Percentiles rank a stretch among this genome's conserved stretches.
These are phyloP conservation scores for Pissodes strobi DNA, from an alignment of 1,140 invertebrate species.

Conservation along the genomic window DNA sequence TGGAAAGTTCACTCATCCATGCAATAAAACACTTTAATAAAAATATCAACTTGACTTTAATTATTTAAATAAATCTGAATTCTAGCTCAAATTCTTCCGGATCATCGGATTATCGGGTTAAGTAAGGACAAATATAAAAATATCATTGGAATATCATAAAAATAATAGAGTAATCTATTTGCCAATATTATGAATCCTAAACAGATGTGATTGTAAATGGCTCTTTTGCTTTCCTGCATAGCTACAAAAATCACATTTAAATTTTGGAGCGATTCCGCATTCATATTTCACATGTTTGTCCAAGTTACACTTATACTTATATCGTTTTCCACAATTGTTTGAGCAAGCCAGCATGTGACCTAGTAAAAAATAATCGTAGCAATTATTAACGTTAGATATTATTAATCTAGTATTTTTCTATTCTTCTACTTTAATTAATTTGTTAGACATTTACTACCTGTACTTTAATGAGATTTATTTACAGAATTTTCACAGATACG, in stretches of 20 bases:
- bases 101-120: not conserved
- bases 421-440: too few relatives aligned
- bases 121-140: not conserved
- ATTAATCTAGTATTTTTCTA: too few relatives aligned
- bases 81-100: too few relatives aligned
- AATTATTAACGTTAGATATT: not conserved
- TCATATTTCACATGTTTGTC: slow-evolving; percentile 68
- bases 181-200: slow-evolving; percentile 8
- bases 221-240: slow-evolving; percentile 16
- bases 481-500: too few relatives aligned
- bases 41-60: too few relatives aligned
- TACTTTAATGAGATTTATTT: too few relatives aligned
- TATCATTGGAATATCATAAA: not conserved
- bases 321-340: slow-evolving; percentile 33
- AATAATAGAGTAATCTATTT: not conserved
- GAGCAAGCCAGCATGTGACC: slow-evolving; percentile 7
- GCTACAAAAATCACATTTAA: slow-evolving; percentile 20
- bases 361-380: not conserved
- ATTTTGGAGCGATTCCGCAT: slow-evolving; percentile 64
- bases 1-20: too few relatives aligned
- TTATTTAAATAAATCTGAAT: too few relatives aligned
- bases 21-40: not conserved
- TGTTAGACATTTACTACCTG: too few relatives aligned
- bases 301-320: slow-evolving; percentile 60
- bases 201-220: not conserved